phyloP scores from a whole-genome alignment of 1,140 invertebrate genomes.

The Drosophila quadrilineata region DNA sequence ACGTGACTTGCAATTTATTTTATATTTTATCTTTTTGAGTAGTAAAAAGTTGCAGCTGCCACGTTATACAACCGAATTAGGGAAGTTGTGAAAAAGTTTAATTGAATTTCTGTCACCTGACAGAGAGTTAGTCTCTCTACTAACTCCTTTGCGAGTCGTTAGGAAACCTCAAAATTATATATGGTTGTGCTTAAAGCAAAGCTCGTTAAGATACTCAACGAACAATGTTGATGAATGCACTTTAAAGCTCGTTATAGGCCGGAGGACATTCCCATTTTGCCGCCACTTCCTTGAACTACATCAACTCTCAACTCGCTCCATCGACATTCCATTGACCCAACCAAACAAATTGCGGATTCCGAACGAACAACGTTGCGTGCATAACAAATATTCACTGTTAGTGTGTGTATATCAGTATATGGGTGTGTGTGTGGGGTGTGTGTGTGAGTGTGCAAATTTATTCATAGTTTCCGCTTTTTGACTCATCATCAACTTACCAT shows the following conservation, averaged over 20 bases:
- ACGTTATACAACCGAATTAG: conserved; percentile 35
- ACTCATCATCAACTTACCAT: conserved; percentile 52
- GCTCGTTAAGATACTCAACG: no score
- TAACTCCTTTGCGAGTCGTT: background rate
- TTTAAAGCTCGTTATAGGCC: no score
- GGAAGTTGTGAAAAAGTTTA: conserved; percentile 54
- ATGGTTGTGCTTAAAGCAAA: background rate
- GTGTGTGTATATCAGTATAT: conserved; percentile 4
- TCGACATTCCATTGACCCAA: conserved; percentile 6
- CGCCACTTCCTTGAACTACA: conserved; percentile 26
- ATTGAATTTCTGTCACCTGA: conserved; percentile 63
- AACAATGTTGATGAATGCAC: no score
- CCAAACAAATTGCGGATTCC: conserved; percentile 23
- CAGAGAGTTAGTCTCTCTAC: conserved; percentile 6
- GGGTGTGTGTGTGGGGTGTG: conserved; percentile 8
- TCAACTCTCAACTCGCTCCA: conserved; percentile 3
- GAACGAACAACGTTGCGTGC: conserved; percentile 37
- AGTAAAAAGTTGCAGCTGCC: conserved; percentile 19
- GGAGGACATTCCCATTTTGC: conserved; percentile 5
- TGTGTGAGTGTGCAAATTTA: conserved; percentile 43
- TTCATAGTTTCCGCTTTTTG: conserved; percentile 70
- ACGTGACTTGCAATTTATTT: conserved; percentile 62
- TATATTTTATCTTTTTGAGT: no score
- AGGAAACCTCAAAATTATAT: background rate
- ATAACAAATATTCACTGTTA: conserved; percentile 42